Conservation (phyloP, 1,140 invertebrate genomes). For the Leptopilina boulardi region DNA sequence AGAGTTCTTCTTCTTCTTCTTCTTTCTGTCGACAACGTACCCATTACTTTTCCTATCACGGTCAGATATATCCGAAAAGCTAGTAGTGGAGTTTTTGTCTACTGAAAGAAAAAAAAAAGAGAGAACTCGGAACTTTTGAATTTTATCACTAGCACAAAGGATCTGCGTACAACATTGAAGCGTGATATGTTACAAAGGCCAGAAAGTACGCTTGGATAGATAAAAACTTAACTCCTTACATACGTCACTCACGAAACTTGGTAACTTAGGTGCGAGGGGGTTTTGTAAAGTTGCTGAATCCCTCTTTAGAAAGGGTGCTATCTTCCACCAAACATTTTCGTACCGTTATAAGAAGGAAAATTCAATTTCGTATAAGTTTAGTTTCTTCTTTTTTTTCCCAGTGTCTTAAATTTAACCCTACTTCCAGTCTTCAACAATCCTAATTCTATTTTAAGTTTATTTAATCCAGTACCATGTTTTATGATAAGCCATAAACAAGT, state of each 20-base stretch:
- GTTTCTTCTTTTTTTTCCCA: not conserved
- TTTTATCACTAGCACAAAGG: slow-evolving; percentile 31
- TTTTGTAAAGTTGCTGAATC: slow-evolving; percentile 8
- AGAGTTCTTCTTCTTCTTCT: not conserved
- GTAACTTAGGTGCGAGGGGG: not conserved
- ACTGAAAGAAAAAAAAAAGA: not conserved
- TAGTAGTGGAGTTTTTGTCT: slow-evolving; percentile 5
- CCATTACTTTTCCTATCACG: slow-evolving; percentile 25
- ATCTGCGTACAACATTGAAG: slow-evolving; percentile 3
- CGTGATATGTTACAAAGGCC: slow-evolving; percentile 1
- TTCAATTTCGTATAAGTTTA: slow-evolving; percentile 10
- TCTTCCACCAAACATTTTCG: not conserved
- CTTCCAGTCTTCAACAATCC: no score
- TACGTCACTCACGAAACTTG: slow-evolving; percentile 23
- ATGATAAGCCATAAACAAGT: slow-evolving; percentile 23
- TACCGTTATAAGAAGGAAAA: not conserved
- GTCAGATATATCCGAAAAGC: slow-evolving; percentile 3
- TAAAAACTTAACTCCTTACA: slow-evolving; percentile 32
- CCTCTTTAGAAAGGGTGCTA: slow-evolving; percentile 8
- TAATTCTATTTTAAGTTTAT: not conserved
- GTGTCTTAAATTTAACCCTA: no score
- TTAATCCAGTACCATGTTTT: not conserved
- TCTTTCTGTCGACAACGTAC: not conserved
- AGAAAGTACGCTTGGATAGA: slow-evolving; percentile 28
- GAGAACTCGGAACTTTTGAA: slow-evolving; percentile 1